Percentiles rank a stretch among this genome's conserved stretches.
Evolutionary conservation across 2,113 vertebrate genomes (phyloP).

Genomic region (Gadus macrocephalus): DNA sequence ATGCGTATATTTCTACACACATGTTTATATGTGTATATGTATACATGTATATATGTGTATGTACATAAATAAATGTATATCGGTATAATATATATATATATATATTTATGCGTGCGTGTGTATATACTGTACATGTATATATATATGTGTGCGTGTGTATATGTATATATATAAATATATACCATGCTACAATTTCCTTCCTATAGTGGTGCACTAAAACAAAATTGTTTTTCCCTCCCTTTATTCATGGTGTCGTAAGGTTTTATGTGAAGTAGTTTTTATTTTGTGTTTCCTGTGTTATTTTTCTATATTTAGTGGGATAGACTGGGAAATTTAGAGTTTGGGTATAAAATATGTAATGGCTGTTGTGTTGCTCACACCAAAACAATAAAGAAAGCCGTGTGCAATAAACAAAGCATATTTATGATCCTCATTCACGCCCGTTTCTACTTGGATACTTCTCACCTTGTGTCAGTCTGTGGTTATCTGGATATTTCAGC

Average conservation of each 20-base stretch:
- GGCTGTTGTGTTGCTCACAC: constrained; percentile 66
- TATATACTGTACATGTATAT: no score
- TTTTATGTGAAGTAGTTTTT: constrained; percentile 60
- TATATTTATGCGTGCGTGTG: no score
- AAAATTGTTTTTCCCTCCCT: constrained; percentile 28
- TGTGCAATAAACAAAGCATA: constrained; percentile 75
- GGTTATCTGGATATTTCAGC: constrained; percentile 29
- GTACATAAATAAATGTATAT: no score
- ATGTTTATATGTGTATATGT: no score
- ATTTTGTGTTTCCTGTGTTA: constrained; percentile 52
- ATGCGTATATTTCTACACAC: no score
- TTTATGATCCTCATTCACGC: constrained; percentile 59
- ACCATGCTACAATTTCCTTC: constrained; percentile 43
- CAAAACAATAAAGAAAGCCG: constrained; percentile 48
- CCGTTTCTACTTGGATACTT: constrained; percentile 53
- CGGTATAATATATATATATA: constrained; percentile 16
- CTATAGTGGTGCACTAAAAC: constrained; percentile 65
- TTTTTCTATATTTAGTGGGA: constrained; percentile 40
- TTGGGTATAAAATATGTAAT: constrained; percentile 61
- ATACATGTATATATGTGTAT: no score
- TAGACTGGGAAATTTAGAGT: constrained; percentile 40
- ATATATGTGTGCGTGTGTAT: no score
- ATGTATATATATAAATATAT: no score
- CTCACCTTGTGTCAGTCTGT: constrained; percentile 33
- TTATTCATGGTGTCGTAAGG: constrained; percentile 47